Percentiles rank a stretch among this genome's conserved stretches.
phyloP scores from a whole-genome alignment of 2,113 vertebrate genomes.

The Malaclemys terrapin region DNA sequence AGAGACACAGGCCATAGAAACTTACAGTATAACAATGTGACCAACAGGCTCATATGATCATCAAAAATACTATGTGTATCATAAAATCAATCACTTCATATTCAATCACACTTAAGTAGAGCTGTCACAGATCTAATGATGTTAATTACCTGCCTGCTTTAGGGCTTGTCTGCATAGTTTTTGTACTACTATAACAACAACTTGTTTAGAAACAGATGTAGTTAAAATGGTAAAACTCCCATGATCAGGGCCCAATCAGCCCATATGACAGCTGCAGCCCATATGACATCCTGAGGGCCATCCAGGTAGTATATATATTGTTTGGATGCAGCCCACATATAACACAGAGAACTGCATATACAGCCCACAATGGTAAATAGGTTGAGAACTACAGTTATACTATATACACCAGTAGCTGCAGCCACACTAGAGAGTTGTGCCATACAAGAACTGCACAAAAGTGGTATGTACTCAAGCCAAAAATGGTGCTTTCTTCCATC shows the following conservation, averaged over 20 bases:
- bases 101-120: neutral
- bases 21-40: accelerated
- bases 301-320: no score
- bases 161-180: neutral
- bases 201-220: no score
- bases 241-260: no score
- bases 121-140: neutral
- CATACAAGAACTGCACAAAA: neutral
- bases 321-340: no score
- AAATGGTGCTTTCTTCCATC: neutral
- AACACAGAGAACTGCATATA: no score
- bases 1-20: neutral
- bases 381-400: neutral
- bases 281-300: no score
- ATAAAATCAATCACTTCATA: no score
- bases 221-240: no score
- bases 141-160: neutral
- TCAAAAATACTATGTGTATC: neutral
- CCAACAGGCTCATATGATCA: accelerated
- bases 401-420: neutral
- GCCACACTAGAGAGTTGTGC: neutral
- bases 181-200: neutral
- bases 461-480: neutral
- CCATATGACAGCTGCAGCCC: no score
- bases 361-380: no score